Base-by-base conservation (phyloP, 2,113 vertebrate species). In the Aplodontia rufa region DNA sequence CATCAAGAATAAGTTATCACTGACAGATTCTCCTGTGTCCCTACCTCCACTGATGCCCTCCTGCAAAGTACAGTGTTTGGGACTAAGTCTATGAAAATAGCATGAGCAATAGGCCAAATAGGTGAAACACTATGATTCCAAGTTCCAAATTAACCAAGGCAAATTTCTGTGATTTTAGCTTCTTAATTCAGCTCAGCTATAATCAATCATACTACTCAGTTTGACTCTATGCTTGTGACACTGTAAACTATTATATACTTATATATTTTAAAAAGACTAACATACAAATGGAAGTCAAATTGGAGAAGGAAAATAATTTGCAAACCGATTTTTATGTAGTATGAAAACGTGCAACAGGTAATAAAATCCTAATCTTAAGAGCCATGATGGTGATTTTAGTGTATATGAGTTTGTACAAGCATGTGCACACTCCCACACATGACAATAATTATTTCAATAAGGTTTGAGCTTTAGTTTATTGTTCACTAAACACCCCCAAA, bases 391-490 rank as follows among this genome's bases (percentile, higher is more conserved):
- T 32, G 11, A 22, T 84, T 74, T 55, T 45, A 84, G 22, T 45
- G 6, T 13, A 3, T 37, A 19, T 37, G 8, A 68, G 32, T 82
- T 6, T 82, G 42, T 32, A 69, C 49, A 51, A 51, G 11, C 35
- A n/a, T n/a, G 28, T 35, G 64, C 32, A 66, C 26, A 62, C 26
- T 17, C 22, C 22, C 6, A n/a, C 1, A 45, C 19, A 55, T 12
- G 17, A 2, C 37, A 81, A 16, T 83, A 68, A 64, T 45, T 82
- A 96, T 32, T 90, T 6, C 19, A 72, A 45, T 47, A 28, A 22
- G 55, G 37, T 86, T 85, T 96, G 12, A 74, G 26, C 24, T 84
- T 72, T 94, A 91, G 45, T 82, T 58, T 5, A 69, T 49, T 91
- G 30, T 10, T 81, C 28, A 85, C 4, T 71, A 42, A 0, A 96